phyloP scores from a whole-genome alignment of 1,140 invertebrate genomes.

The Hyles euphorbiae region DNA sequence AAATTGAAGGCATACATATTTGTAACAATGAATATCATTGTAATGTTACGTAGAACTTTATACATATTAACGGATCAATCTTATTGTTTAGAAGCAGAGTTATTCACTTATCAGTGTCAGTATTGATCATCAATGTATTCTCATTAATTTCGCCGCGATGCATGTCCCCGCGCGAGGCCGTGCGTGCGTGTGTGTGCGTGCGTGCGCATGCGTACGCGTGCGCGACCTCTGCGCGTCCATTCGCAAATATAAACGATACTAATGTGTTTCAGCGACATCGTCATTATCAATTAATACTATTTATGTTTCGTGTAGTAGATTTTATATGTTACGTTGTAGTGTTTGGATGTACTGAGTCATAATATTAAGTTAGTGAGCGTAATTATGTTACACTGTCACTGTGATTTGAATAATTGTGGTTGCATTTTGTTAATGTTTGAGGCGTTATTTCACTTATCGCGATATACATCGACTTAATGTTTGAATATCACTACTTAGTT shows the following conservation, averaged over 20 bases:
- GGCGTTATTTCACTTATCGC: constrained; percentile 34
- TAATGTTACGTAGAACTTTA: constrained; percentile 68
- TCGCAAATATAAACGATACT: constrained; percentile 7
- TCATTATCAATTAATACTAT: constrained; percentile 31
- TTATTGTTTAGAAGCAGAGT: constrained; percentile 45
- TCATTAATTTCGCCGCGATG: constrained; percentile 4
- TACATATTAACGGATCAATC: constrained; percentile 46
- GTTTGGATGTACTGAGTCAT: constrained; percentile 61
- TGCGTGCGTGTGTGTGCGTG: not conserved
- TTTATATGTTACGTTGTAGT: constrained; percentile 52
- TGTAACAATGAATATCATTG: constrained; percentile 57
- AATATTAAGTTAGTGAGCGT: constrained; percentile 68
- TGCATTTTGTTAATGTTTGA: constrained; percentile 59
- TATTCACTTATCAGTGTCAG: constrained; percentile 25
- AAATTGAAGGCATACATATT: constrained; percentile 51
- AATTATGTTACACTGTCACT: constrained; percentile 66
- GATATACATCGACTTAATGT: not conserved
- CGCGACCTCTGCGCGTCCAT: not conserved
- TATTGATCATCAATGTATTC: constrained; percentile 15
- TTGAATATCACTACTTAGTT: not conserved
- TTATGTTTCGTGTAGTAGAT: constrained; percentile 44
- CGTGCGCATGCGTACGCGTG: not conserved
- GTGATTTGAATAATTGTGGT: constrained; percentile 66
- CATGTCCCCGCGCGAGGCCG: not conserved
- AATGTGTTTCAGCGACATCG: constrained; percentile 21